These are phyloP conservation scores for Cichladusa arquata DNA, from an alignment of 2,113 vertebrate genomes.

Conservation along the genomic window DNA sequence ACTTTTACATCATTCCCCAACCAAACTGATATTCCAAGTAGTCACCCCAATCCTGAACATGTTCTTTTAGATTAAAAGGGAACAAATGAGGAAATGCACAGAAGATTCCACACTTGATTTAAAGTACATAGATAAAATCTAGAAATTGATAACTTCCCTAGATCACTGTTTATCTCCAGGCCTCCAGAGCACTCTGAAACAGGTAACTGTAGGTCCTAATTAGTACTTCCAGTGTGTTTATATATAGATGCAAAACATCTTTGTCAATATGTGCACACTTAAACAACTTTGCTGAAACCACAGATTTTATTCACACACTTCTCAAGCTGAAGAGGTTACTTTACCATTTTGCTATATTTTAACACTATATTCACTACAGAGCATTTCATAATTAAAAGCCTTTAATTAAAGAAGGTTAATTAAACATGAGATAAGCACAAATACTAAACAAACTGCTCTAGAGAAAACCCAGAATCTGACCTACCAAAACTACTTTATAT, in stretches of 20 bases:
- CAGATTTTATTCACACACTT: not conserved
- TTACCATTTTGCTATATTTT: not conserved
- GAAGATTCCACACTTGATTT: not conserved
- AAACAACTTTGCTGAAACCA: not conserved
- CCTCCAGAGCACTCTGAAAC: not conserved
- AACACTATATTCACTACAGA: not conserved
- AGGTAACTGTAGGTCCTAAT: not conserved
- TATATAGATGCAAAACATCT: not conserved
- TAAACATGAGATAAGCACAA: slow-evolving; percentile 62
- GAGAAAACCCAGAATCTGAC: slow-evolving; percentile 62
- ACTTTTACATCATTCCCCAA: not conserved
- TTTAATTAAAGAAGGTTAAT: slow-evolving; percentile 67
- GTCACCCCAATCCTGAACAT: not conserved
- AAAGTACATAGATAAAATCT: not conserved
- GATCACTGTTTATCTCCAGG: not conserved
- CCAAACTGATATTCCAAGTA: not conserved
- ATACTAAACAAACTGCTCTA: slow-evolving; percentile 62
- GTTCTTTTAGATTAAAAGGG: not conserved
- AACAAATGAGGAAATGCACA: not conserved
- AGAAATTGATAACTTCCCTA: not conserved
- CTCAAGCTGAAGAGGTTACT: not conserved
- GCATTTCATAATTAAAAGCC: not conserved
- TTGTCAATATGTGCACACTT: not conserved
- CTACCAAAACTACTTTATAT: slow-evolving; percentile 53
- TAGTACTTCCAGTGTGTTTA: not conserved